Evolutionary conservation across 2,113 vertebrate species (phyloP).

Genomic region (Trogon surrucura): DNA sequence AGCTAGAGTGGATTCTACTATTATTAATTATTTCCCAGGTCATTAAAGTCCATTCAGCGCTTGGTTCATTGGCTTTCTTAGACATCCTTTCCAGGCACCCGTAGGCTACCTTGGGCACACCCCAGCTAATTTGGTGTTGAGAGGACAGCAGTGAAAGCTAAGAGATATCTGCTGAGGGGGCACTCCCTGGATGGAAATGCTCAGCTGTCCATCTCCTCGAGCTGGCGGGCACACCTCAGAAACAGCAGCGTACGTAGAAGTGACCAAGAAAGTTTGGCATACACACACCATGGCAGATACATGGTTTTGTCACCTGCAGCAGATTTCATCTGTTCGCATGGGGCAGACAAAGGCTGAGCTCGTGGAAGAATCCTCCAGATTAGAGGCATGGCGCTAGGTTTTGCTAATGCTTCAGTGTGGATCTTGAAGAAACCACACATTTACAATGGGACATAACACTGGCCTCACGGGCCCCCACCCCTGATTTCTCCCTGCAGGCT

Average conservation of each 20-base stretch:
- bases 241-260: rapidly evolving
- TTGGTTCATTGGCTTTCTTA: neutral
- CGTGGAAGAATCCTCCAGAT: neutral
- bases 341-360: neutral
- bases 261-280: neutral
- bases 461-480: neutral
- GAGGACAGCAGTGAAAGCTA: neutral
- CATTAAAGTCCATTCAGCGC: neutral
- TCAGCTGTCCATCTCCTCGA: rapidly evolving
- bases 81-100: neutral
- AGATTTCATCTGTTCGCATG: neutral
- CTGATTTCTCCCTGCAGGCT: neutral
- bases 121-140: neutral
- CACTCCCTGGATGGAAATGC: neutral
- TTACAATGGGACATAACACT: neutral
- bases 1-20: neutral
- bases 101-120: neutral
- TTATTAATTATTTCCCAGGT: neutral
- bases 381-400: rapidly evolving
- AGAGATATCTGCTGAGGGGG: neutral
- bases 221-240: neutral
- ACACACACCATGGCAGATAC: rapidly evolving
- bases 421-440: neutral
- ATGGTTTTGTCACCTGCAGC: neutral
- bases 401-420: neutral